These are phyloP conservation scores for Syngnathus floridae DNA, from an alignment of 2,113 vertebrate genomes.

Conservation along the genomic window DNA sequence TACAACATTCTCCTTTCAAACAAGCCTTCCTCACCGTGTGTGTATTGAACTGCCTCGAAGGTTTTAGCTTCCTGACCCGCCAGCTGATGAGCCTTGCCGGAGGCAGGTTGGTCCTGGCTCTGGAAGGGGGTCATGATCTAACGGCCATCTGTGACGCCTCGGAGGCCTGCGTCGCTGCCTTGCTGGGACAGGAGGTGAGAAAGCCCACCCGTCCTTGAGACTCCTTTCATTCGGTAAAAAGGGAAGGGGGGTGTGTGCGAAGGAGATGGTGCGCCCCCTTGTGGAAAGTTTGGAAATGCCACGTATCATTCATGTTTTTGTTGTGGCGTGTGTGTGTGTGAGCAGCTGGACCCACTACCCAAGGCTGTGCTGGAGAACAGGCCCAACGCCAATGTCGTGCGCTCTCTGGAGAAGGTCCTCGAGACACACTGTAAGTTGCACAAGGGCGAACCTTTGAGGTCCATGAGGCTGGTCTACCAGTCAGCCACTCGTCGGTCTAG, in stretches of 20 bases:
- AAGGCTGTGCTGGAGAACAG: slow-evolving; percentile 81
- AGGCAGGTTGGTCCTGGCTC: slow-evolving; percentile 82
- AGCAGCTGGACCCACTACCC: slow-evolving; percentile 79
- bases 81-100: slow-evolving; percentile 88
- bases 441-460: background rate
- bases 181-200: slow-evolving; percentile 86
- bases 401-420: slow-evolving; percentile 84
- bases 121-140: slow-evolving; percentile 73
- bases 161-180: slow-evolving; percentile 84
- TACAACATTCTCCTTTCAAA: background rate
- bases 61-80: slow-evolving; percentile 88
- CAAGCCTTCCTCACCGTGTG: background rate
- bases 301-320: background rate
- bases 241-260: too few species aligned
- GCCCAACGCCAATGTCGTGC: slow-evolving; percentile 80
- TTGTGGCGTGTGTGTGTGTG: slow-evolving; percentile 1
- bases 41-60: slow-evolving; percentile 52
- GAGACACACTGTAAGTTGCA: slow-evolving; percentile 83
- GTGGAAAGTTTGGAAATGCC: slow-evolving; percentile 5
- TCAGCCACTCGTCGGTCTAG: too few species aligned
- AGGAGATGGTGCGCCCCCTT: background rate
- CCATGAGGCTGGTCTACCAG: too few species aligned
- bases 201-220: background rate
- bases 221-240: too few species aligned
- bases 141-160: slow-evolving; percentile 77